Evolutionary conservation across 2,888 invertebrate genomes (phyloP).

Genomic region (Amphimallon solstitiale): DNA sequence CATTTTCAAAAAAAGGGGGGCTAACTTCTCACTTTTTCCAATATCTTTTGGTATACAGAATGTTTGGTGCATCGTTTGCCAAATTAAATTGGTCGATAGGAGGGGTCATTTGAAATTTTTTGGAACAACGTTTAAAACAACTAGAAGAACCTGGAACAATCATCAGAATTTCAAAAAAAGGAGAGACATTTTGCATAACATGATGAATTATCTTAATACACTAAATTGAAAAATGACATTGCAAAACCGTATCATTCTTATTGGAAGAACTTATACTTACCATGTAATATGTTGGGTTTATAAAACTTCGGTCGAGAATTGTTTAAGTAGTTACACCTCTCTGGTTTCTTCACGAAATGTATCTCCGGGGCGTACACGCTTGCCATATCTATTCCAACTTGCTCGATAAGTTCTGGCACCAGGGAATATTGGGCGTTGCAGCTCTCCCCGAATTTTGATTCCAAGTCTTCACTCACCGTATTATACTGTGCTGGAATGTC

Average conservation of each 20-base stretch:
- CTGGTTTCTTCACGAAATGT: slow-evolving; percentile 42
- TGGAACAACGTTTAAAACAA: too few relatives aligned
- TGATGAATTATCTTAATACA: background rate
- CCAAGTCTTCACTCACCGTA: slow-evolving; percentile 15
- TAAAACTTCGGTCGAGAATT: slow-evolving; percentile 33
- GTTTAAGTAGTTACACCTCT: slow-evolving; percentile 48
- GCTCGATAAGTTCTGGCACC: slow-evolving; percentile 31
- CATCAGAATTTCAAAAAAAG: too few relatives aligned
- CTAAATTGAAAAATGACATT: too few relatives aligned
- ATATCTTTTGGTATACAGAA: too few relatives aligned
- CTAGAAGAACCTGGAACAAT: too few relatives aligned
- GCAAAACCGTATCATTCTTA: background rate
- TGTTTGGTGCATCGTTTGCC: too few relatives aligned
- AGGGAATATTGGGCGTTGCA: slow-evolving; percentile 43
- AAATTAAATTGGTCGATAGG: too few relatives aligned
- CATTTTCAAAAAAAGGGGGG: too few relatives aligned
- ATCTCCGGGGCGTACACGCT: slow-evolving; percentile 53
- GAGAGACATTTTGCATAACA: background rate
- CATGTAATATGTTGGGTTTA: slow-evolving; percentile 29
- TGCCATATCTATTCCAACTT: slow-evolving; percentile 46
- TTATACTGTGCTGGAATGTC: slow-evolving; percentile 33
- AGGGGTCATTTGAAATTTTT: too few relatives aligned
- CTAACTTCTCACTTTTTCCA: too few relatives aligned
- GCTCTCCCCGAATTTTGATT: slow-evolving; percentile 23
- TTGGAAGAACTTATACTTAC: background rate